Evolutionary conservation across 2,113 vertebrate species (phyloP), one percentile per base, ranked within the genome.

Genomic region (Hiodon alosoides): DNA sequence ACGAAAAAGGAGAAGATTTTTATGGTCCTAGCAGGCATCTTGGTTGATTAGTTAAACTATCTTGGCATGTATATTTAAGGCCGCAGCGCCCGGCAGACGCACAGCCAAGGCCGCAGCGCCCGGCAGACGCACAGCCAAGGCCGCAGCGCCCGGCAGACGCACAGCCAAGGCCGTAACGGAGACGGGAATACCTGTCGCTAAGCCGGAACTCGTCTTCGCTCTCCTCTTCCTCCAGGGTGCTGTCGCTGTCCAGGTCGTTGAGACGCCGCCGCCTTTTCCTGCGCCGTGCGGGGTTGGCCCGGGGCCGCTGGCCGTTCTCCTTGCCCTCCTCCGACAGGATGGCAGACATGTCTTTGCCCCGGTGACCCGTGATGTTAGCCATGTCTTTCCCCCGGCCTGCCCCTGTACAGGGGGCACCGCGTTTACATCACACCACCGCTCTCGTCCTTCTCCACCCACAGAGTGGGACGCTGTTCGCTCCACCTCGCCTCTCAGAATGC

Each of bases 361-460:
- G 85, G 83, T 93, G 94, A 52, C 96, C 95, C 1, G 96, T 98
- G 89, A 99, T 98, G 85, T 97, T 99, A 13, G 96, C 93, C 92
- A 99, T 99, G 88, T 99, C 97, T 83, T 99, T 99, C 51, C 97
- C 97, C 58, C 94, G 92, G 69, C 97, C 97, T 0, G 93, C 90
- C 81, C 96, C 97, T 98, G 79, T 9, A 67, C 72, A 54, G 47
- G 16, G 0, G 54, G 65, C 1, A 57, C 17, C 14, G 17, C 3
- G 6, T 9, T n/a, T 2, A 53, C 13, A 54, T 51, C 5, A 47
- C 13, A n/a, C 60, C 17, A n/a, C 9, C 17, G 31, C 17, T n/a
- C 17, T 54, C 54, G 60, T 72, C 9, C 58, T 55, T 31, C 6
- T 10, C 17, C 9, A 11, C n/a, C 16, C 6, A 46, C 68, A 67